Evolutionary conservation across 2,888 invertebrate genomes (phyloP).

Genomic region (Lordiphosa andalusiaca): DNA sequence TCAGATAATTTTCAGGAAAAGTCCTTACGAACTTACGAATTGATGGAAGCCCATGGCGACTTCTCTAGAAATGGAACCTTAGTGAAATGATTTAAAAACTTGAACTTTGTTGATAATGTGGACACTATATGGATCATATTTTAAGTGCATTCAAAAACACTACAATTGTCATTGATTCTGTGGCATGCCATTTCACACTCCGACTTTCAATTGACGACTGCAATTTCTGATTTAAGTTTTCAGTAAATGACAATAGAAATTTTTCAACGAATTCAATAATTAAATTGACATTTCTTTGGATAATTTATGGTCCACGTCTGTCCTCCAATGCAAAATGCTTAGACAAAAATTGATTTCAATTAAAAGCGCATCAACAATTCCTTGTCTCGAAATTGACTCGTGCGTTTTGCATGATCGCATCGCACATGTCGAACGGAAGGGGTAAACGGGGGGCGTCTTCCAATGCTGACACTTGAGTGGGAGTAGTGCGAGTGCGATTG

Average conservation of each 20-base stretch:
- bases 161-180: neutral
- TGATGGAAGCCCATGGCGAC: too few relatives aligned
- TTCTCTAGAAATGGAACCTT: too few relatives aligned
- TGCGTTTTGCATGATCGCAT: conserved; percentile 18
- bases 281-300: conserved; percentile 53
- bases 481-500: neutral
- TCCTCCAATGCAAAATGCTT: conserved; percentile 45
- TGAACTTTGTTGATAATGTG: too few relatives aligned
- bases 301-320: conserved; percentile 45
- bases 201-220: neutral
- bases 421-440: conserved; percentile 4
- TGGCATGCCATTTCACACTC: too few relatives aligned
- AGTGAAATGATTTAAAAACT: too few relatives aligned
- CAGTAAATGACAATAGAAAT: neutral
- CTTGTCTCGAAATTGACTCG: conserved; percentile 1
- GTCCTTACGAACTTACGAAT: too few relatives aligned
- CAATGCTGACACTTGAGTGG: conserved; percentile 47
- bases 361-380: conserved; percentile 64
- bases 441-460: neutral
- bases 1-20: too few relatives aligned
- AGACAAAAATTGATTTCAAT: conserved; percentile 65
- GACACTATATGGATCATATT: too few relatives aligned
- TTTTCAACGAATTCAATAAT: conserved; percentile 47
- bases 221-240: conserved; percentile 2
- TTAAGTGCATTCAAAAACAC: too few relatives aligned